Evolutionary conservation across 2,113 vertebrate genomes (phyloP).

Genomic region (Lynx canadensis): DNA sequence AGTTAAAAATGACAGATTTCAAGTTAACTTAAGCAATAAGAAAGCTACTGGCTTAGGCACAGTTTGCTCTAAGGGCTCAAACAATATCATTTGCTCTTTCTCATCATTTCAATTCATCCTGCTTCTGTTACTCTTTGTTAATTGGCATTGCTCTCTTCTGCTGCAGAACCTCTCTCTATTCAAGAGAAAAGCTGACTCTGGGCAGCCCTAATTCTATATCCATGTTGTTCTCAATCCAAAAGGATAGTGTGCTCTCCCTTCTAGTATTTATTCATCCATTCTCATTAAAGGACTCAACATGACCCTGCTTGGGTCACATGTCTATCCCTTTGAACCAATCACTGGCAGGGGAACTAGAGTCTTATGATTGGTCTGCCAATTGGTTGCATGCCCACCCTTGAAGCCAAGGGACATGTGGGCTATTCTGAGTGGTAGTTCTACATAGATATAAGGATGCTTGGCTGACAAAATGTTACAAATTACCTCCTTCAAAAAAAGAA

Average conservation of each 20-base stretch:
- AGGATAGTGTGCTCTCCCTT: background rate
- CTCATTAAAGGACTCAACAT: background rate
- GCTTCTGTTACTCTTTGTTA: background rate
- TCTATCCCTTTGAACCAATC: background rate
- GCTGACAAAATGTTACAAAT: background rate
- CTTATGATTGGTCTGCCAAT: background rate
- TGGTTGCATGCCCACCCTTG: background rate
- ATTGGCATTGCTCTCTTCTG: background rate
- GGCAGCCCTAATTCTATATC: background rate
- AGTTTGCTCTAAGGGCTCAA: background rate
- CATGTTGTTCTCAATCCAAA: background rate
- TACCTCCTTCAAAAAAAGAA: background rate
- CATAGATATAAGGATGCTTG: background rate
- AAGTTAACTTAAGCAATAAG: slow-evolving; percentile 10
- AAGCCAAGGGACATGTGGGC: background rate
- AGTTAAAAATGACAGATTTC: background rate
- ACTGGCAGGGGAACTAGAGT: background rate
- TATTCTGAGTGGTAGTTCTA: background rate
- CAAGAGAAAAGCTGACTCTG: background rate
- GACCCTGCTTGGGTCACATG: background rate
- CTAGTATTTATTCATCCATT: background rate
- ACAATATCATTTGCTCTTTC: background rate
- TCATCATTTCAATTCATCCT: background rate
- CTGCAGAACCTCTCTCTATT: background rate
- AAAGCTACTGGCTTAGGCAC: background rate